These are phyloP conservation scores for Eupithecia exiguata DNA, from an alignment of 2,888 invertebrate genomes.

Conservation along the genomic window DNA sequence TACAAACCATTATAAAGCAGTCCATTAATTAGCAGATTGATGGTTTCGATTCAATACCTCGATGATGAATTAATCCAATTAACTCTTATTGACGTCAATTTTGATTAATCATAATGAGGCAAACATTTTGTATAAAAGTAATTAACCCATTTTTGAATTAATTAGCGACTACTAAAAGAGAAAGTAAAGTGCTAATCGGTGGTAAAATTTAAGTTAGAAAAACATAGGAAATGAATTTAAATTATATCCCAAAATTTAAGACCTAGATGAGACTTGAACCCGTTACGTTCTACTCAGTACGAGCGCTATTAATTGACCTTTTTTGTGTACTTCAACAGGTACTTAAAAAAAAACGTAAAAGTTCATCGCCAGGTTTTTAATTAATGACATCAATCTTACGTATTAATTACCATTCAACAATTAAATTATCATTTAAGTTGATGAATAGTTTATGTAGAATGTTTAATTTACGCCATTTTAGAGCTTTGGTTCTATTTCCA, in stretches of 20 bases:
- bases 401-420: neutral
- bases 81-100: slow-evolving; percentile 54
- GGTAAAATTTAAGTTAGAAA: neutral
- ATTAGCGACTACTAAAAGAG: neutral
- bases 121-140: slow-evolving; percentile 5
- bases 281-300: neutral
- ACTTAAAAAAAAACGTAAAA: too few species aligned
- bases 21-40: slow-evolving; percentile 21
- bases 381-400: neutral
- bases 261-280: neutral
- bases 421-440: neutral
- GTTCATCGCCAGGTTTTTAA: neutral
- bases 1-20: neutral
- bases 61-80: slow-evolving; percentile 54
- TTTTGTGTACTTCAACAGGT: too few species aligned
- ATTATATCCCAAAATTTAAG: neutral
- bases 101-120: slow-evolving; percentile 57
- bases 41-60: slow-evolving; percentile 16
- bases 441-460: too few species aligned
- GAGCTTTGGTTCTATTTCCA: too few species aligned
- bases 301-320: neutral
- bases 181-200: neutral
- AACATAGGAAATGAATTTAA: neutral
- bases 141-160: slow-evolving; percentile 12
- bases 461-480: too few species aligned